phyloP scores from a whole-genome alignment of 2,113 vertebrate species.

The Mohoua ochrocephala region DNA sequence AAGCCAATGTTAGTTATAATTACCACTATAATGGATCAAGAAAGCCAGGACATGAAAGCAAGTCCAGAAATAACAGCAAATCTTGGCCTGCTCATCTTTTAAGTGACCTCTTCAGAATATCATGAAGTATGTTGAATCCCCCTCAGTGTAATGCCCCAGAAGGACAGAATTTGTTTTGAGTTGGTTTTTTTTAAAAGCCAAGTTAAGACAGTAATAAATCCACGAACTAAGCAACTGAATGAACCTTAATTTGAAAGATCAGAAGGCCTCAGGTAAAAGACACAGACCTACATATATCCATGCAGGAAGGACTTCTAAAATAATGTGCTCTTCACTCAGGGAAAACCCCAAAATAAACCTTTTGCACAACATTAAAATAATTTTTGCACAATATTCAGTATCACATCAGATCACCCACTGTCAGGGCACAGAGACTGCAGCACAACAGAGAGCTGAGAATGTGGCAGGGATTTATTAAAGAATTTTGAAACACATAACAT shows the following conservation, averaged over 20 bases:
- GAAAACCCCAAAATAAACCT: not conserved
- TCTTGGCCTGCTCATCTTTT: not conserved
- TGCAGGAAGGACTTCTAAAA: not conserved
- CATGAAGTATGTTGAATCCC: not conserved
- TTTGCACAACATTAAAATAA: not conserved
- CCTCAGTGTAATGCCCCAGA: not conserved
- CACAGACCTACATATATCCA: not conserved
- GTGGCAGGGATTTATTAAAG: not conserved
- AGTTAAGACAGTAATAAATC: not conserved
- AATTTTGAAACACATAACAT: not conserved
- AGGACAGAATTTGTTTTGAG: not conserved
- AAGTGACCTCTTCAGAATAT: not conserved
- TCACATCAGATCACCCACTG: not conserved
- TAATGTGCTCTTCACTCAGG: not conserved
- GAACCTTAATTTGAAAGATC: not conserved
- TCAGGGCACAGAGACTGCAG: not conserved
- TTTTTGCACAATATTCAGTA: not conserved
- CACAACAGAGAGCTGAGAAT: not conserved
- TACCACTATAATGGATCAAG: not conserved
- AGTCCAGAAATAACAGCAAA: not conserved
- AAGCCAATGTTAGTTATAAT: not conserved
- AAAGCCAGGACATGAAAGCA: not conserved
- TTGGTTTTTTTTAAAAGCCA: not conserved
- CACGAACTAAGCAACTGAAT: not conserved
- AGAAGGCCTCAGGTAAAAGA: not conserved